Percentiles rank a stretch among this genome's conserved stretches.
These are phyloP conservation scores for Felis catus DNA, from an alignment of 2,113 vertebrate genomes.

Conservation along the genomic window DNA sequence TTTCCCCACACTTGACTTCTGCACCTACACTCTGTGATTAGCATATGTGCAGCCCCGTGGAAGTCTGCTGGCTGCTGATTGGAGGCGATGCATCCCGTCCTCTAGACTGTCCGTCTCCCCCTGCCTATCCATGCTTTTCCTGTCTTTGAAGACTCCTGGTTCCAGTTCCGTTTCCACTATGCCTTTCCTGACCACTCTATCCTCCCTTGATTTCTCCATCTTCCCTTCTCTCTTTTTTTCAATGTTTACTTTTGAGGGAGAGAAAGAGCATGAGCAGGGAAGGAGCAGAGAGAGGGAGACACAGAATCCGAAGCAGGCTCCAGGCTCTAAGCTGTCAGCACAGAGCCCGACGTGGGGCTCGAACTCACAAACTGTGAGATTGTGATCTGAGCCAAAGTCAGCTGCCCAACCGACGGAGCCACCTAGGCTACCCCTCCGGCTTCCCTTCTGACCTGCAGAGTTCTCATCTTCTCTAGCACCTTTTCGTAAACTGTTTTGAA, in stretches of 20 bases:
- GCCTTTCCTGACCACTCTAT: neutral
- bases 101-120: neutral
- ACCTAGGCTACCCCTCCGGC: too few species aligned
- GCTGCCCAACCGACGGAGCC: too few species aligned
- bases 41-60: accelerated
- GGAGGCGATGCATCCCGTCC: neutral
- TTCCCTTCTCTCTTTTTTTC: neutral
- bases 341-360: too few species aligned
- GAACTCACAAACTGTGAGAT: too few species aligned
- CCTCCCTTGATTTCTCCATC: neutral
- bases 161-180: neutral
- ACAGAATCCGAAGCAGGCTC: too few species aligned
- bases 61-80: neutral
- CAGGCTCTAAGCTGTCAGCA: too few species aligned
- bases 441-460: neutral
- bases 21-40: neutral
- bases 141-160: neutral
- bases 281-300: too few species aligned
- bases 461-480: neutral
- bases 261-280: too few species aligned
- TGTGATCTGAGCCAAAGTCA: too few species aligned
- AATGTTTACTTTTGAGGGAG: too few species aligned
- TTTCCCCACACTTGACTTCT: neutral
- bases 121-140: neutral
- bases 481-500: neutral